Conservation (phyloP, 1,140 invertebrate genomes). For the Liolophura sinensis region DNA sequence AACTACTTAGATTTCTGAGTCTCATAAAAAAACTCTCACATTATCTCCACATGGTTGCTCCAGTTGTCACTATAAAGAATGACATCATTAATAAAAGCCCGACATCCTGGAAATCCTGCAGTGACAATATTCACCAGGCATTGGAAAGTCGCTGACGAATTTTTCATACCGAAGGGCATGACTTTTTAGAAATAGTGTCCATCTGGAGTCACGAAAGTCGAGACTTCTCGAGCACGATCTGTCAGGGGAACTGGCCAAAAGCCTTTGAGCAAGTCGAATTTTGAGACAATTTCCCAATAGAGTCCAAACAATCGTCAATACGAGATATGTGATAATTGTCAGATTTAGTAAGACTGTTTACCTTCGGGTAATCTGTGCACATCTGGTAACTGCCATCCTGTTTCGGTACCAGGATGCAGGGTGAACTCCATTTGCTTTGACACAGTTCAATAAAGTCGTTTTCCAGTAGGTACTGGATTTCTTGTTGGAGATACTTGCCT, state of each 20-base stretch:
- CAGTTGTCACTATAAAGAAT: constrained; percentile 51
- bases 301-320: no score
- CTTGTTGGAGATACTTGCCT: no score
- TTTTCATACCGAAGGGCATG: constrained; percentile 60
- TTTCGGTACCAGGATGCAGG: no score
- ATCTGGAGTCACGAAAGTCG: constrained; percentile 25
- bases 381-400: no score
- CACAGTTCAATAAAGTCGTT: no score
- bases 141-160: constrained; percentile 58
- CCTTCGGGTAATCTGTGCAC: no score
- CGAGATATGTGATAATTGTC: no score
- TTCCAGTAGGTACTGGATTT: no score
- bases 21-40: constrained; percentile 48
- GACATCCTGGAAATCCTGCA: constrained; percentile 18
- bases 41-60: constrained; percentile 53
- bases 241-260: constrained; percentile 20
- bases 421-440: no score
- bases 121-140: constrained; percentile 59
- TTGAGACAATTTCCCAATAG: no score
- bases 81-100: constrained; percentile 63
- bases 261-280: constrained; percentile 22
- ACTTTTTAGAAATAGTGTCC: constrained; percentile 53
- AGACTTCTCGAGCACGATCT: constrained; percentile 18
- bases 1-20: no score
- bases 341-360: no score